These are phyloP conservation scores for Microtus oregoni DNA, from an alignment of 2,113 vertebrate genomes.

Conservation along the genomic window DNA sequence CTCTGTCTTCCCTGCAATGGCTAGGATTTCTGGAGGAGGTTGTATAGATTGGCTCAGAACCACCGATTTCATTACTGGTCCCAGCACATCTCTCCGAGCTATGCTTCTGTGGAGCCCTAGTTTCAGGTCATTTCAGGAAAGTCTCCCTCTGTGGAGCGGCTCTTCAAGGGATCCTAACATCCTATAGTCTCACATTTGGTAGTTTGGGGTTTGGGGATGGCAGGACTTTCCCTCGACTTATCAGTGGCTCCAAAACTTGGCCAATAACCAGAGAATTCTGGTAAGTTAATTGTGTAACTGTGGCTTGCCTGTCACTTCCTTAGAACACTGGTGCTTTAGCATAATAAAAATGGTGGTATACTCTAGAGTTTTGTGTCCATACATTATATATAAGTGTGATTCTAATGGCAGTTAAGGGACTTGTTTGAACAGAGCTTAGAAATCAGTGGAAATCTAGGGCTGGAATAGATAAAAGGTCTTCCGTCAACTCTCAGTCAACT, in stretches of 20 bases:
- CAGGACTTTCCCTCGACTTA: background rate
- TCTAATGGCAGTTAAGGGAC: background rate
- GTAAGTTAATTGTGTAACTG: background rate
- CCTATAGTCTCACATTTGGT: background rate
- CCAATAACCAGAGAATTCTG: background rate
- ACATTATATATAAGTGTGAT: background rate
- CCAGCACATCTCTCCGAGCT: background rate
- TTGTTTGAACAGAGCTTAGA: constrained; percentile 42
- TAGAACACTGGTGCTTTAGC: background rate
- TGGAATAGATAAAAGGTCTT: background rate
- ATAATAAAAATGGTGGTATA: background rate
- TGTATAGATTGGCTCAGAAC: background rate
- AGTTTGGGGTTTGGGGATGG: background rate
- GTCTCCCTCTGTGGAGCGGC: background rate
- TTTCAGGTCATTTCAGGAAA: background rate
- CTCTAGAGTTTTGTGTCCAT: constrained; percentile 12
- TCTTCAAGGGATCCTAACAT: background rate
- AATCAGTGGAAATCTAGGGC: constrained; percentile 1
- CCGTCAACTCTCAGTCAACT: background rate
- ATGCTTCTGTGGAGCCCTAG: background rate
- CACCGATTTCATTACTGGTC: background rate
- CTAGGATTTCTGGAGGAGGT: background rate
- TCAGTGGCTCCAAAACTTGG: background rate
- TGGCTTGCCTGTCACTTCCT: background rate
- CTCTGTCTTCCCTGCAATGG: background rate